Evolutionary conservation across 2,888 invertebrate genomes (phyloP).

Genomic region (Plebejus melissa): DNA sequence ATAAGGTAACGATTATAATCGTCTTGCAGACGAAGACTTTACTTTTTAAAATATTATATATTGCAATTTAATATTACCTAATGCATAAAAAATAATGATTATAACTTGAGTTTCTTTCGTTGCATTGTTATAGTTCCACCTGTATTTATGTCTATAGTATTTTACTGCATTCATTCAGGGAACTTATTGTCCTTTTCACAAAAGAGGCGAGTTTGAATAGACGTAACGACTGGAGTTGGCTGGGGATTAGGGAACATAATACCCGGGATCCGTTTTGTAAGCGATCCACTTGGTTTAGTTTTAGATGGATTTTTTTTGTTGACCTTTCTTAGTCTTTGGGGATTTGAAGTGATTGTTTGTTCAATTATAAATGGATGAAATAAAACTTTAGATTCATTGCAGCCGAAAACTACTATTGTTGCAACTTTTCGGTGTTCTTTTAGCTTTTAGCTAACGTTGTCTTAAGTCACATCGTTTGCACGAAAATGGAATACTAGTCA

Average conservation of each 20-base stretch:
- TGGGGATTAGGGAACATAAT: conserved; percentile 19
- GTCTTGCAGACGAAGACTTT: too few species aligned
- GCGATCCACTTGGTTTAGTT: conserved; percentile 24
- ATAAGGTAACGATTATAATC: too few species aligned
- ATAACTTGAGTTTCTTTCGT: background rate
- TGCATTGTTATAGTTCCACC: conserved; percentile 8
- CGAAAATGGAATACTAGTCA: too few species aligned
- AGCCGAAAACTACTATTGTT: background rate
- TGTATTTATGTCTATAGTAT: conserved; percentile 12
- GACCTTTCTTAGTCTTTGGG: conserved; percentile 3
- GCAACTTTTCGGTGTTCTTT: background rate
- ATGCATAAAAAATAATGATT: background rate
- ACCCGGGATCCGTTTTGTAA: conserved; percentile 21
- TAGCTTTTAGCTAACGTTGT: too few species aligned
- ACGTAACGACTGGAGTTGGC: background rate
- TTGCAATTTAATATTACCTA: background rate
- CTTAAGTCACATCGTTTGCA: too few species aligned
- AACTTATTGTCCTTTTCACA: conserved; percentile 22
- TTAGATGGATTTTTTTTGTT: conserved; percentile 15
- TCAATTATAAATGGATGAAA: background rate
- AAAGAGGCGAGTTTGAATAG: conserved; percentile 19
- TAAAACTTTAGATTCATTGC: background rate
- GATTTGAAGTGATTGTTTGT: background rate
- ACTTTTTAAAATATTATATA: too few species aligned
- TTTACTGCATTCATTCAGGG: conserved; percentile 13